These are phyloP conservation scores for Diorhabda carinulata DNA, from an alignment of 1,140 invertebrate species.

Conservation along the genomic window DNA sequence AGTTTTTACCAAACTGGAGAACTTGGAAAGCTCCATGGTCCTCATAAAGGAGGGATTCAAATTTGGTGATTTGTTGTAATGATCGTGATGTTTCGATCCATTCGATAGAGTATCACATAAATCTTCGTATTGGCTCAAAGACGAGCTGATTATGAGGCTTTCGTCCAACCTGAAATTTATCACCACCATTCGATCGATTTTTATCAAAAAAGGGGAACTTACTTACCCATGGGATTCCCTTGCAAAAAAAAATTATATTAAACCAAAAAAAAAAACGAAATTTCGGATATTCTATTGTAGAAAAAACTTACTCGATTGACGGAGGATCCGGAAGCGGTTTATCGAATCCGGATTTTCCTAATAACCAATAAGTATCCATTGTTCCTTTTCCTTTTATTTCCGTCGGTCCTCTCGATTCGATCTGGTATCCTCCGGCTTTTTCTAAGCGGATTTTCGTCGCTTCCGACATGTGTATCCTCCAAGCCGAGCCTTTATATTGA, in stretches of 20 bases:
- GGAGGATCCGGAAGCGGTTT: conserved; percentile 78
- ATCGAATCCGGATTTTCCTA: conserved; percentile 75
- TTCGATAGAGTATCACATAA: conserved; percentile 29
- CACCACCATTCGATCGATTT: not conserved
- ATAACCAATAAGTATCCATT: conserved; percentile 87
- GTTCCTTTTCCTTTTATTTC: conserved; percentile 87
- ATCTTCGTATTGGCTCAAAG: conserved; percentile 31
- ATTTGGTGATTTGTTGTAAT: conserved; percentile 31
- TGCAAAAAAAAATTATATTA: not conserved
- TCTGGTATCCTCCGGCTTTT: conserved; percentile 72
- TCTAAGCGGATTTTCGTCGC: conserved; percentile 71
- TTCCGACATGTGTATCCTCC: conserved; percentile 77
- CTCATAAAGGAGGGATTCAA: conserved; percentile 46
- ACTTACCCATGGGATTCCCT: not conserved
- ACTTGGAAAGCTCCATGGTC: conserved; percentile 45
- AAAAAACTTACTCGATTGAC: conserved; percentile 64
- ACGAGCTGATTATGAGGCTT: conserved; percentile 40
- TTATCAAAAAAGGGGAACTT: not conserved
- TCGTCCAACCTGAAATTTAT: conserved; percentile 56
- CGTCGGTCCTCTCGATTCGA: conserved; percentile 75
- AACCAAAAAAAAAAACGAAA: not conserved
- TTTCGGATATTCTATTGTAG: not conserved
- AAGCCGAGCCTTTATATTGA: conserved; percentile 62
- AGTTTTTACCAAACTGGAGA: conserved; percentile 34
- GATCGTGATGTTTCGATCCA: conserved; percentile 27